Base-by-base conservation (phyloP, 1,140 invertebrate species). In the Pseudachorutes palmiensis region DNA sequence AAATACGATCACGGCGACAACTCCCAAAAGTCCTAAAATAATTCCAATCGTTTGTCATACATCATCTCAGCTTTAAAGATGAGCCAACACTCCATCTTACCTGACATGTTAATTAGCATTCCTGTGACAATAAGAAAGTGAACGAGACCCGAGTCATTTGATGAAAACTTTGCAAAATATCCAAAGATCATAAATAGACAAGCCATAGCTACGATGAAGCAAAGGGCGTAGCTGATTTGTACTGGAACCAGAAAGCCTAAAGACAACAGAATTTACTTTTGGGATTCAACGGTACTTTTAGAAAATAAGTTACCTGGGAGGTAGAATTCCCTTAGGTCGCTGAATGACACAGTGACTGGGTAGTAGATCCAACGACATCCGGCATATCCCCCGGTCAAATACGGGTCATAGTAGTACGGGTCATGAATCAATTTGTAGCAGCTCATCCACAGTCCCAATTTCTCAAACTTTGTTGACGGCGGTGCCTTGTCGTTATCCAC, bases 341-440 rank as follows among this genome's bases (percentile, higher is more conserved):
- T 24, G 45, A 69, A 69, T 29, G 67, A 30, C 12, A 67, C 60
- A 2, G 64, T 33, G 14, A 72, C 62, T 5, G 70, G 70, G 29
- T 69, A 69, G 30, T 72, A 72, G 22, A 72, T 65, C 70, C 70
- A 72, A 33, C 67, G 33, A 19, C 70, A 72, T 24, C 70, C 70
- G n/a, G 66, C 55, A 55, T 65, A 69, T n/a, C 58, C 64, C 1
- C 33, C 51, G 0, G 64, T 69, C 2, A 69, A 41, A 41, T 69
- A 69, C 5, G 68, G 68, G 24, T 69, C 68, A 55, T 72, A 69
- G 48, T 69, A 69, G 28, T 72, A 72, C 0, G 67, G 65, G 49
- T 72, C 67, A 61, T 72, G 67, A 26, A 72, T 59, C 61, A 69
- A 62, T 1, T 60, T 36, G 32, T 64, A 72, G 48, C 70, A 72